These are phyloP conservation scores for Melopsittacus undulatus DNA, from an alignment of 2,797 vertebrate species.

Conservation along the genomic window DNA sequence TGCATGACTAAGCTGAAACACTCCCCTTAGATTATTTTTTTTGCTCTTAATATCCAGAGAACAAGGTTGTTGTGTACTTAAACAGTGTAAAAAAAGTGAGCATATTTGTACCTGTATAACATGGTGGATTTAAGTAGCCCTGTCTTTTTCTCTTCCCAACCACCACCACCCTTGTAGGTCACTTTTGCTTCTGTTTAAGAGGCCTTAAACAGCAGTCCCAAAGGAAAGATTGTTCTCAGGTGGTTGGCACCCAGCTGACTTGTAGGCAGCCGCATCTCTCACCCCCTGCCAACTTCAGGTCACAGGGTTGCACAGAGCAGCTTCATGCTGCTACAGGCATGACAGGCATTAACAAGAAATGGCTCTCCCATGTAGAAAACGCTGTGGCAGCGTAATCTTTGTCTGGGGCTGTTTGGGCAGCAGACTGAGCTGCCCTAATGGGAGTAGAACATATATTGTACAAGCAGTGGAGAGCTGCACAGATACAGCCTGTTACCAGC, in stretches of 20 bases:
- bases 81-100: not conserved
- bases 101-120: not conserved
- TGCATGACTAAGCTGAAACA: not conserved
- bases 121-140: not conserved
- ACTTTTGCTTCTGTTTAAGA: not conserved
- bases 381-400: conserved; percentile 47
- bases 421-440: not conserved
- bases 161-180: not conserved
- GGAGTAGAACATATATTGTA: not conserved
- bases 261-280: not conserved
- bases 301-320: not conserved
- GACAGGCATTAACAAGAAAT: not conserved
- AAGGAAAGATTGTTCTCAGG: not conserved
- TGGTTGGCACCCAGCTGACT: not conserved
- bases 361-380: not conserved
- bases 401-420: not conserved
- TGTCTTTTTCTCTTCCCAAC: not conserved
- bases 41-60: not conserved
- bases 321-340: not conserved
- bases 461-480: not conserved
- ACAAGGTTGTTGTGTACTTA: not conserved
- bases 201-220: not conserved
- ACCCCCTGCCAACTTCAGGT: not conserved
- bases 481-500: not conserved
- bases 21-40: not conserved